A percentile compares a stretch with the other conserved stretches of the same genome.
Conservation (phyloP, 2,888 invertebrate genomes). For the Cephus sareptanus region DNA sequence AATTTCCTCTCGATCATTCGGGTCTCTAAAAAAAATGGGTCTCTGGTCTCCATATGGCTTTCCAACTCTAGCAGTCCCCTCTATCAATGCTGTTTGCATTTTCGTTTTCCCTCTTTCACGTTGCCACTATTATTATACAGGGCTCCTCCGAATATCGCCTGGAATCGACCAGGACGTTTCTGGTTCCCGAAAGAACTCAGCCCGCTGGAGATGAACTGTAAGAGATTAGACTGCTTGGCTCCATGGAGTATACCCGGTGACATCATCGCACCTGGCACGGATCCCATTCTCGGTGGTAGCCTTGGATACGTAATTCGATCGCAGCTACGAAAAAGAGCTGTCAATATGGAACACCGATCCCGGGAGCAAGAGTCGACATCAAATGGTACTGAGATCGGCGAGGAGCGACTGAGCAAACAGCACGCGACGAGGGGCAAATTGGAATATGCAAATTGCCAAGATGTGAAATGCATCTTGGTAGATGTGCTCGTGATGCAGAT, state of each 20-base stretch:
- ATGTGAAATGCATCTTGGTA: background rate
- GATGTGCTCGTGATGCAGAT: background rate
- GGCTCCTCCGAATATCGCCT: background rate
- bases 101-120: background rate
- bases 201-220: background rate
- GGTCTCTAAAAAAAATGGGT: background rate
- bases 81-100: background rate
- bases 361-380: slow-evolving; percentile 15
- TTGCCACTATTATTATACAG: background rate
- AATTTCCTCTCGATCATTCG: background rate
- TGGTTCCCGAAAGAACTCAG: background rate
- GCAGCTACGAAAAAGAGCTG: slow-evolving; percentile 20
- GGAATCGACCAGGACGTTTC: background rate
- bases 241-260: background rate
- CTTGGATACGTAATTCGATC: slow-evolving; percentile 25
- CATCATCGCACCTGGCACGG: background rate
- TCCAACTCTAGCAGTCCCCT: background rate
- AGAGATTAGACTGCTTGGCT: background rate
- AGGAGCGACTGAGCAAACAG: slow-evolving; percentile 30
- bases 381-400: slow-evolving; percentile 9
- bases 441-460: slow-evolving; percentile 30
- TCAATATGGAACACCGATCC: slow-evolving; percentile 18
- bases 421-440: slow-evolving; percentile 32
- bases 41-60: background rate
- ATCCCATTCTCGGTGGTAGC: background rate